These are phyloP conservation scores for Colostygia pectinataria DNA, from an alignment of 2,888 invertebrate species.

Conservation along the genomic window DNA sequence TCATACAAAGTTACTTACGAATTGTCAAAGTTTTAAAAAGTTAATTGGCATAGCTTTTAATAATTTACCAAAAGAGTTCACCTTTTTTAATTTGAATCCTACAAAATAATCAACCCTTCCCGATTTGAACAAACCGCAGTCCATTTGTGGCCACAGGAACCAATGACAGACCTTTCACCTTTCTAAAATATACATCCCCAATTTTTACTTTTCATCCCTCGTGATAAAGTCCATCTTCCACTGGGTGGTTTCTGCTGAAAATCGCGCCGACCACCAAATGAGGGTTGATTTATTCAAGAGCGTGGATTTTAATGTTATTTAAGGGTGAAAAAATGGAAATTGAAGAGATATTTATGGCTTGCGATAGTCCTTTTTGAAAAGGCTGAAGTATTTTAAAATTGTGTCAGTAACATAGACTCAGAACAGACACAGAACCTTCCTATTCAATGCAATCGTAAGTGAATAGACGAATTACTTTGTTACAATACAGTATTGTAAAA, in stretches of 20 bases:
- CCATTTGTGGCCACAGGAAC: slow-evolving; percentile 19
- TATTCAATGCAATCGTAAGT: no score
- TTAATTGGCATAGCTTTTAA: slow-evolving; percentile 6
- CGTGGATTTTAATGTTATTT: slow-evolving; percentile 34
- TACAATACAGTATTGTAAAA: no score
- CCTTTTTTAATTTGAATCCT: slow-evolving; percentile 7
- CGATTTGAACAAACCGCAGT: slow-evolving; percentile 15
- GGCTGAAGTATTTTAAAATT: background rate
- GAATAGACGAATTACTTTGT: no score
- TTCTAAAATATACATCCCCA: slow-evolving; percentile 35
- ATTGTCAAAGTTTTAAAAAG: background rate
- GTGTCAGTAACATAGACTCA: no score
- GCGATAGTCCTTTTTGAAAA: slow-evolving; percentile 26
- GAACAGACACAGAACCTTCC: no score
- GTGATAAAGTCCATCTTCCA: slow-evolving; percentile 27
- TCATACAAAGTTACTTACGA: no score
- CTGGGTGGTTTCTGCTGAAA: slow-evolving; percentile 13
- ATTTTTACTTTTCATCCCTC: slow-evolving; percentile 16
- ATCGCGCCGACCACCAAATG: slow-evolving; percentile 29
- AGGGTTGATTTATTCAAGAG: slow-evolving; percentile 38
- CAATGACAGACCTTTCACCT: slow-evolving; percentile 31
- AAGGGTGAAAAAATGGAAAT: slow-evolving; percentile 36
- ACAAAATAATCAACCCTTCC: slow-evolving; percentile 21
- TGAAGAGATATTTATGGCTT: slow-evolving; percentile 32
- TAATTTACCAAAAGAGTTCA: background rate